These are phyloP conservation scores for Delia radicum DNA, from an alignment of 1,140 invertebrate genomes.

Conservation along the genomic window DNA sequence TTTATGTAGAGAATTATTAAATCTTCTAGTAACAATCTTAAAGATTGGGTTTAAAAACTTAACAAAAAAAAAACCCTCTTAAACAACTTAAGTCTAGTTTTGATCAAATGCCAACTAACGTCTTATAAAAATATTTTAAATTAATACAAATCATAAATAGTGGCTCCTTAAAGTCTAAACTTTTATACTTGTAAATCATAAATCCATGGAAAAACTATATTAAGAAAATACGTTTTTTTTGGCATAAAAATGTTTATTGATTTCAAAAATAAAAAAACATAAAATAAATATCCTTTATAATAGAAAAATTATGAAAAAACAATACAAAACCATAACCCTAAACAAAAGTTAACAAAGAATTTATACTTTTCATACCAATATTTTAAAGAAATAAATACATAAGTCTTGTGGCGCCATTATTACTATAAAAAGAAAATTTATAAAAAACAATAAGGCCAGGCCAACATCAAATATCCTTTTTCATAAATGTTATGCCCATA, in stretches of 20 bases:
- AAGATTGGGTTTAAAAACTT: too few relatives aligned
- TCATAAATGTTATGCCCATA: neutral
- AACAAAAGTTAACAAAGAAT: neutral
- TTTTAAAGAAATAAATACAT: neutral
- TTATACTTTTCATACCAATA: neutral
- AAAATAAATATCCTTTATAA: neutral
- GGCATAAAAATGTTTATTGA: constrained; percentile 1
- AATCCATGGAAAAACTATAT: neutral
- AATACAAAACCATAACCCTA: neutral
- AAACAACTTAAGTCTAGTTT: too few relatives aligned
- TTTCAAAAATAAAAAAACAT: neutral
- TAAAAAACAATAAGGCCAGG: neutral
- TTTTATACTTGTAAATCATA: neutral
- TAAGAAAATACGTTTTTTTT: neutral
- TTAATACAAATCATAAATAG: neutral
- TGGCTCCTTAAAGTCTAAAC: neutral
- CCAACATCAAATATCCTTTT: neutral
- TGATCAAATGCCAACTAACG: neutral
- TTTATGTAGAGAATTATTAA: too few relatives aligned
- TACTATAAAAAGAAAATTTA: neutral
- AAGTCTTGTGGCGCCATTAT: neutral
- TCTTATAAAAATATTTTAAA: too few relatives aligned
- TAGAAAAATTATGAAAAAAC: neutral
- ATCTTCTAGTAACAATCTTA: too few relatives aligned
- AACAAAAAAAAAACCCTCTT: too few relatives aligned